A percentile compares a stretch with the other conserved stretches of the same genome.
Conservation (phyloP, 2,113 vertebrate genomes). For the Pseudorhombus dupliciocellatus region DNA sequence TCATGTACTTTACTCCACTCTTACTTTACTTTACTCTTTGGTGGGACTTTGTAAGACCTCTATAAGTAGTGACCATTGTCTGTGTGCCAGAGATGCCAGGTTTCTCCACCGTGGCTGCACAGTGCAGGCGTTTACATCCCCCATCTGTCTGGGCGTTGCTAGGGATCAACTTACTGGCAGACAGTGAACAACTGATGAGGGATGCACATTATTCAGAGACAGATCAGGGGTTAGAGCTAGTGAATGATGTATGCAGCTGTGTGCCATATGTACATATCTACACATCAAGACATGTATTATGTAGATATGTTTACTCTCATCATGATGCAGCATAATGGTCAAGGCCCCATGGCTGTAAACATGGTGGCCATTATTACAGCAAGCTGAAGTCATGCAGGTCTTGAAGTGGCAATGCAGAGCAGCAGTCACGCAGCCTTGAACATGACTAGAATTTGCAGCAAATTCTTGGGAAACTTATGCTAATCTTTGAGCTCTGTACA, state of each 20-base stretch:
- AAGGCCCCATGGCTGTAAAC: no score
- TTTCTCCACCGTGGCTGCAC: conserved; percentile 22
- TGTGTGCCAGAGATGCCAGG: conserved; percentile 25
- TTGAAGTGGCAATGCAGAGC: no score
- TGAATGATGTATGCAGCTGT: conserved; percentile 3
- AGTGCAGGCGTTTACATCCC: neutral
- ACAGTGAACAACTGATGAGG: conserved; percentile 1
- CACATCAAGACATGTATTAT: neutral
- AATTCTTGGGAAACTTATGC: no score
- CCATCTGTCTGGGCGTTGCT: conserved; percentile 7
- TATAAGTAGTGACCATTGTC: neutral
- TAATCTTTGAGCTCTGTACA: neutral
- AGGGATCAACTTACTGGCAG: conserved; percentile 37
- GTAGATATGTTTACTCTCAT: neutral
- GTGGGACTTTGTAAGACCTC: neutral
- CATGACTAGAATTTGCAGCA: no score
- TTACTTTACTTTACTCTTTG: no score
- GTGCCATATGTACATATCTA: neutral
- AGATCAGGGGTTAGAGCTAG: neutral
- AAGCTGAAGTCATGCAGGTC: no score
- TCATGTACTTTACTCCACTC: neutral
- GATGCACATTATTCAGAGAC: conserved; percentile 16
- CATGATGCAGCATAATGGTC: neutral
- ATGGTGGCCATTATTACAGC: no score
- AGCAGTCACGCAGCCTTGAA: no score